Evolutionary conservation across 2,113 vertebrate genomes (phyloP).

Genomic region (Taxidea taxus): DNA sequence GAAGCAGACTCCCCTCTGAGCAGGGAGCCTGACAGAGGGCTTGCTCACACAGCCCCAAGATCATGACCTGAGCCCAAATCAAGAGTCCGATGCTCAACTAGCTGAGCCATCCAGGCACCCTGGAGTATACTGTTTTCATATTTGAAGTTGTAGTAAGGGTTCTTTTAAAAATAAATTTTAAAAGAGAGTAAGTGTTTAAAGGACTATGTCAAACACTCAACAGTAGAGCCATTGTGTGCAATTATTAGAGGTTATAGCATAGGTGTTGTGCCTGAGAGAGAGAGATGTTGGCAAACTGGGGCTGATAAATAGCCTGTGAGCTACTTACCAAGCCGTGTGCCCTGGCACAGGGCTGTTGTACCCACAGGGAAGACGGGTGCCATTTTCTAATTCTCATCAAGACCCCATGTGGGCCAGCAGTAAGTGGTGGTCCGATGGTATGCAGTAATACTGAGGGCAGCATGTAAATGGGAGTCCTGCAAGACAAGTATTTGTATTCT

Average conservation of each 20-base stretch:
- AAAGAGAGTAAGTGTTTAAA: background rate
- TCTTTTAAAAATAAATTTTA: background rate
- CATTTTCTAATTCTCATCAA: background rate
- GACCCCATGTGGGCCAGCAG: background rate
- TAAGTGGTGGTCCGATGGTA: background rate
- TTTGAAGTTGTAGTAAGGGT: background rate
- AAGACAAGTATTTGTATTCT: background rate
- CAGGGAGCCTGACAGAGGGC: background rate
- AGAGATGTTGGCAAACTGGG: background rate
- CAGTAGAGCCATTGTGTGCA: background rate
- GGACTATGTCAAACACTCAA: background rate
- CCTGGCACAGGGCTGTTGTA: background rate
- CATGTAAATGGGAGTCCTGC: background rate
- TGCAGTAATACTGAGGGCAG: background rate
- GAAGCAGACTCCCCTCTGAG: background rate
- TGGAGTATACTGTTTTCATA: background rate
- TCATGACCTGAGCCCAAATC: background rate
- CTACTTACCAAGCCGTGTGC: background rate
- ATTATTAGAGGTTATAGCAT: background rate
- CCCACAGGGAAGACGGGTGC: background rate
- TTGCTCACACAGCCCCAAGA: background rate
- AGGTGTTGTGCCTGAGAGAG: background rate
- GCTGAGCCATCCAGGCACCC: background rate
- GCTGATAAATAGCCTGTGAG: background rate
- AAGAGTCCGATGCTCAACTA: background rate